Evolutionary conservation across 2,113 vertebrate species (phyloP).

Genomic region (Conger conger): DNA sequence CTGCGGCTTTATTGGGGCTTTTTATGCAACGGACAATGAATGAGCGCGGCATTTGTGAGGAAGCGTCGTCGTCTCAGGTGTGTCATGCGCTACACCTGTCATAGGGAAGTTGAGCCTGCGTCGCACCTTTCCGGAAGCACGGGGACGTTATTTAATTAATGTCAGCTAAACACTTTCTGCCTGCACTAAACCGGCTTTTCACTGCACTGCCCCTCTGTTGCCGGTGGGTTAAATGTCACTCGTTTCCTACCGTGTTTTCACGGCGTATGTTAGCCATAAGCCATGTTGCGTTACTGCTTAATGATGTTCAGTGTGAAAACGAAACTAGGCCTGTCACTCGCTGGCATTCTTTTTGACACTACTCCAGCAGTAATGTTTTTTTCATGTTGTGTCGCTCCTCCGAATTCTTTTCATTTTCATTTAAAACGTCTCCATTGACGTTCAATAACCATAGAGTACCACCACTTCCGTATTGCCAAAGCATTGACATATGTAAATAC

Average conservation of each 20-base stretch:
- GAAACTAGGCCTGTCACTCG: background rate
- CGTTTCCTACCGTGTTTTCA: background rate
- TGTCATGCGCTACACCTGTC: conserved; percentile 29
- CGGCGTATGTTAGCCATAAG: background rate
- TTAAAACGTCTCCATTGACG: background rate
- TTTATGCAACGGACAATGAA: background rate
- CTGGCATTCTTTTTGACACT: no score
- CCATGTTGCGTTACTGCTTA: background rate
- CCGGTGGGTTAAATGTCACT: background rate
- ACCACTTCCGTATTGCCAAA: background rate
- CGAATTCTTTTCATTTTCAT: background rate
- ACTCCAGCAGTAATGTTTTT: no score
- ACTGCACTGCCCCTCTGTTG: no score
- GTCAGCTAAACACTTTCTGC: background rate
- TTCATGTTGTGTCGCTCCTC: background rate
- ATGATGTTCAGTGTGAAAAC: background rate
- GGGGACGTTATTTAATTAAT: background rate
- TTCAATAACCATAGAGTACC: background rate
- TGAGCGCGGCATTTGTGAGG: background rate
- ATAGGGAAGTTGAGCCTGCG: conserved; percentile 31
- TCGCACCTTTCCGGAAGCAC: background rate
- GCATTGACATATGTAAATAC: background rate
- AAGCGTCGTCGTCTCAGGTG: conserved; percentile 19
- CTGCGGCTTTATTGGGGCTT: background rate
- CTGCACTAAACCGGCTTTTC: background rate